Conservation (phyloP, 2,888 invertebrate species). For the Microplitis deprimator region DNA sequence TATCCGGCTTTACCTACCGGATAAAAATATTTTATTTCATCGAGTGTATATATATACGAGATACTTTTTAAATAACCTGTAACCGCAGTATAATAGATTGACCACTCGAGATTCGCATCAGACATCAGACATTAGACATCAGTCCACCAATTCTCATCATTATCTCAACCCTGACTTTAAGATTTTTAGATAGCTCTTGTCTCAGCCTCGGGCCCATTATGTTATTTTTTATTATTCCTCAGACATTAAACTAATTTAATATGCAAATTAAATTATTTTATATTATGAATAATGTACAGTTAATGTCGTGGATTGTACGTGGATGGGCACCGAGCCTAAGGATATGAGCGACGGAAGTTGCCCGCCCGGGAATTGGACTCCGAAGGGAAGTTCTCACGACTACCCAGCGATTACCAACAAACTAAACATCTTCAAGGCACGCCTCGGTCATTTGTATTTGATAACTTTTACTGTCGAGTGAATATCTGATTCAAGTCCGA, state of each 20-base stretch:
- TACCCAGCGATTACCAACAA: constrained; percentile 20
- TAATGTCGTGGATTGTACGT: not conserved
- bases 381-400: constrained; percentile 39
- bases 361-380: constrained; percentile 20
- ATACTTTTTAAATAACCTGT: too few relatives aligned
- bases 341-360: constrained; percentile 35
- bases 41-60: too few relatives aligned
- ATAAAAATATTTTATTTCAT: too few relatives aligned
- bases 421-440: constrained; percentile 16
- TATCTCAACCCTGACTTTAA: not conserved
- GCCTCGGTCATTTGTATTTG: constrained; percentile 12
- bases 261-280: not conserved
- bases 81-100: too few relatives aligned
- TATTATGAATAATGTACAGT: not conserved
- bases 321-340: constrained; percentile 9
- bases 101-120: too few relatives aligned
- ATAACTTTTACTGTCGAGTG: constrained; percentile 28
- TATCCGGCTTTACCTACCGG: too few relatives aligned
- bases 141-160: too few relatives aligned
- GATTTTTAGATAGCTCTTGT: not conserved
- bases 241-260: not conserved
- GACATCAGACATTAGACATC: too few relatives aligned
- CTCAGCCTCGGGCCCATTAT: not conserved
- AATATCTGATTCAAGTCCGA: not conserved
- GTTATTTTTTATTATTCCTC: not conserved